Percentiles rank a stretch among this genome's conserved stretches.
These are phyloP conservation scores for Numenius arquata DNA, from an alignment of 2,113 vertebrate species.

Conservation along the genomic window DNA sequence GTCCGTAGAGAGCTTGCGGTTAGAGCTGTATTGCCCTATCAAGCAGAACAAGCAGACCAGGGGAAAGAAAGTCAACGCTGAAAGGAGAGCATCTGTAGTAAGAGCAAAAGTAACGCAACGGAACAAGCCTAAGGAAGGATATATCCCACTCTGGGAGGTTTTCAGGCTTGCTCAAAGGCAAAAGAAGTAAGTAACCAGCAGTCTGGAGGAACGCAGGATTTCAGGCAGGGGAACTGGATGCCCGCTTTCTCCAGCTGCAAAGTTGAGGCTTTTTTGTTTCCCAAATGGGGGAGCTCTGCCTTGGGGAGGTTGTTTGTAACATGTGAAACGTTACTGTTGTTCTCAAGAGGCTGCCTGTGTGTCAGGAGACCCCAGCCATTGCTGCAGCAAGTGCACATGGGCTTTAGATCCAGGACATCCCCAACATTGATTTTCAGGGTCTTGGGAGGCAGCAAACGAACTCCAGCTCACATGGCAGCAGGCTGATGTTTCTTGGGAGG, in stretches of 20 bases:
- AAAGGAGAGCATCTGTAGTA: not conserved
- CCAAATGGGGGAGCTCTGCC: not conserved
- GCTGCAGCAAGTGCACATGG: accelerated
- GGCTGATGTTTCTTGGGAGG: not conserved
- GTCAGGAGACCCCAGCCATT: not conserved
- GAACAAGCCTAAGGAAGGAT: not conserved
- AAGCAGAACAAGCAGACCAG: not conserved
- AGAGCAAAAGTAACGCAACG: not conserved
- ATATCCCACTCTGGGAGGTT: not conserved
- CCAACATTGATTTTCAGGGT: accelerated
- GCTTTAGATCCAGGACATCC: not conserved
- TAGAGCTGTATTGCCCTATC: not conserved
- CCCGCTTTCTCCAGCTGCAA: accelerated
- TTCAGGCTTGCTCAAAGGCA: not conserved
- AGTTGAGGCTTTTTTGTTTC: not conserved
- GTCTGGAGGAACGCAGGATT: not conserved
- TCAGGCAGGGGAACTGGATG: not conserved
- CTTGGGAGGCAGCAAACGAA: not conserved
- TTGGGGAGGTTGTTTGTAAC: not conserved
- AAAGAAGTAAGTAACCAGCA: not conserved
- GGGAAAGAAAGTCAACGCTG: not conserved
- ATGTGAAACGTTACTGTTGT: accelerated
- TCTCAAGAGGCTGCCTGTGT: not conserved
- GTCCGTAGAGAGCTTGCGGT: accelerated
- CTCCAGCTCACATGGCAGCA: accelerated